Evolutionary conservation across 2,888 invertebrate species (phyloP), one percentile per base, ranked within the genome.

Genomic region (Meta bourneti): DNA sequence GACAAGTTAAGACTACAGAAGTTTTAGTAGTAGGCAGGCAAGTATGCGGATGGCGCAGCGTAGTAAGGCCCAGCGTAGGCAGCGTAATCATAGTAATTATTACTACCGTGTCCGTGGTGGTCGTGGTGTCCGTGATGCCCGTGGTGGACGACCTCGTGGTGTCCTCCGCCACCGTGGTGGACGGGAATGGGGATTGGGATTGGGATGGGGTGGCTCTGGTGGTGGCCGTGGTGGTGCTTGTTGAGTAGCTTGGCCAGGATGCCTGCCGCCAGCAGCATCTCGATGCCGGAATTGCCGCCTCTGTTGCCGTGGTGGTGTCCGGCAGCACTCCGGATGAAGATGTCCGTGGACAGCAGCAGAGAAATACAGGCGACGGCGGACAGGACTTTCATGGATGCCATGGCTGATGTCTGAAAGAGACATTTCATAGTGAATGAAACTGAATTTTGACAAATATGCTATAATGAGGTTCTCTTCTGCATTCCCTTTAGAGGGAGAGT

Each of bases 181-280:
- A 92, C 85, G 4, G 92, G 92, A 6, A 92, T 48, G 6, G 92
- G 92, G 19, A 89, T 92, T 16, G 88, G 92, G 61, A 92, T 92
- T 8, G 89, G 92, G n/a, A 89, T 77, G n/a, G 81, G 89, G 19
- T 92, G 92, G 19, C 75, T 81, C 6, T 92, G 85, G 71, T 89
- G 89, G 61, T 88, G 91, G 7, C 74, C 77, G n/a, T 84, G 83
- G 70, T 87, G 88, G 13, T 83, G 82, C 34, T 86, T 89, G 81
- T 92, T 92, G 19, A 92, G 71, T 5, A 92, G 72, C 51, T 89
- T 92, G 5, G 92, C 92, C 16, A 92, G 61, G 20, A 89, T 92
- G 13, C 92, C 89, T 7, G 89, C 92, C 5, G 92, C 92, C 49
- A 89, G 20, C 11, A 92, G 92, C 89, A 92, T 92, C 72, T 92